Evolutionary conservation across 2,797 vertebrate genomes (phyloP).

Genomic region (Ptychobarbus kaznakovi): DNA sequence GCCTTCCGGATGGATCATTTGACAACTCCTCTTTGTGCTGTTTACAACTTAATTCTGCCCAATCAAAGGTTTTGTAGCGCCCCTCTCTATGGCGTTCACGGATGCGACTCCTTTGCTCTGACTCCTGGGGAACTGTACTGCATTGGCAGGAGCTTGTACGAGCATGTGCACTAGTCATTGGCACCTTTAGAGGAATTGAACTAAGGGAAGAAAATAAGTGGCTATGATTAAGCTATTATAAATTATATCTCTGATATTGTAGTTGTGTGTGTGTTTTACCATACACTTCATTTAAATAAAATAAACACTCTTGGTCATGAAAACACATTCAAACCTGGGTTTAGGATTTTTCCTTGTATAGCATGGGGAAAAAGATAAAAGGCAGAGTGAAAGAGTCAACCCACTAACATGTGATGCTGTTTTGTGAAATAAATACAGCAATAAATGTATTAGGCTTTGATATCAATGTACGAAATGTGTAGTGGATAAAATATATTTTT

Average conservation of each 20-base stretch:
- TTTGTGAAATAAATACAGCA: neutral
- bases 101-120: slow-evolving; percentile 72
- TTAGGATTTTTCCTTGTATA: slow-evolving; percentile 45
- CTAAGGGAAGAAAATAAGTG: slow-evolving; percentile 68
- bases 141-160: slow-evolving; percentile 38
- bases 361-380: slow-evolving; percentile 31
- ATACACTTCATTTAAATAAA: neutral
- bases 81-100: slow-evolving; percentile 80
- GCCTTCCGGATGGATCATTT: slow-evolving; percentile 34
- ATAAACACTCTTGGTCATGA: neutral
- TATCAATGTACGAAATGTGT: neutral
- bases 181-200: slow-evolving; percentile 77
- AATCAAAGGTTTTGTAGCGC: slow-evolving; percentile 83
- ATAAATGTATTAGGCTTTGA: neutral
- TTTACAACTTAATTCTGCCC: slow-evolving; percentile 77
- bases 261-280: neutral
- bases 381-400: neutral
- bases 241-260: neutral
- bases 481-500: neutral
- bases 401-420: neutral
- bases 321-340: slow-evolving; percentile 45
- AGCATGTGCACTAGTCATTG: slow-evolving; percentile 71
- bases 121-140: slow-evolving; percentile 31
- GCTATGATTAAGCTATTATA: neutral
- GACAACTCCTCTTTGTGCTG: slow-evolving; percentile 75